Base-by-base conservation (phyloP, 2,113 vertebrate genomes). In the Gopherus flavomarginatus region DNA sequence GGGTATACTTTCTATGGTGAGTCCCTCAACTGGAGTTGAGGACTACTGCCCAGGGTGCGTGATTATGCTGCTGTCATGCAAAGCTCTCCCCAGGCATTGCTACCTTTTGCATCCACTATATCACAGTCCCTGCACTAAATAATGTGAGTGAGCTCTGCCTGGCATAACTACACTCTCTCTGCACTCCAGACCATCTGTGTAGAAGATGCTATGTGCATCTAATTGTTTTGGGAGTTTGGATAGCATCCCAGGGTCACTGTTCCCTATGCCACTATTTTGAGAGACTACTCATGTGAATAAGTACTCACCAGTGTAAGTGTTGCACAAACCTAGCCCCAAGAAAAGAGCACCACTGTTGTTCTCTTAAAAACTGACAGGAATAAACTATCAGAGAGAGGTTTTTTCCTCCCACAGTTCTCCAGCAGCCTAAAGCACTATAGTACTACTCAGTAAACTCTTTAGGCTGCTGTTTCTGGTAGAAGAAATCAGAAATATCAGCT, bases 11-110 rank as follows among this genome's bases (percentile, higher is more conserved):
- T 72, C 49, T 85, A 44, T 19, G 77, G 78, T 27, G n/a, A 94
- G 90, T 83, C 42, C 2, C 3, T 54, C 11, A 0, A 0, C 80
- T 2, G 72, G 42, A 87, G 56, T 38, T 38, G 6, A 77, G 11
- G 11, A 47, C 11, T 77, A 2, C 59, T 90, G 65, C 35, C 86
- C 59, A 52, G 14, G 56, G 2, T 5, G 14, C 56, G 2, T 14
- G 12, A 0, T 81, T 8, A 47, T 6, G 4, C 85, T 83, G 16
- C 21, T 69, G 26, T 21, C 13, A 69, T 29, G 52, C 38, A 83
- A 90, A 78, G 6, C 38, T 90, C 38, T 42, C 44, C 59, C 65
- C 10, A 75, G 24, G 1, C 42, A 10, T 8, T 81, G 29, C 44
- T 14, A 11, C 86, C 89, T 65, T 56, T 54, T 50, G 29, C 5